Base-by-base conservation (phyloP, 2,888 invertebrate genomes). In the Subacronicta megacephala region DNA sequence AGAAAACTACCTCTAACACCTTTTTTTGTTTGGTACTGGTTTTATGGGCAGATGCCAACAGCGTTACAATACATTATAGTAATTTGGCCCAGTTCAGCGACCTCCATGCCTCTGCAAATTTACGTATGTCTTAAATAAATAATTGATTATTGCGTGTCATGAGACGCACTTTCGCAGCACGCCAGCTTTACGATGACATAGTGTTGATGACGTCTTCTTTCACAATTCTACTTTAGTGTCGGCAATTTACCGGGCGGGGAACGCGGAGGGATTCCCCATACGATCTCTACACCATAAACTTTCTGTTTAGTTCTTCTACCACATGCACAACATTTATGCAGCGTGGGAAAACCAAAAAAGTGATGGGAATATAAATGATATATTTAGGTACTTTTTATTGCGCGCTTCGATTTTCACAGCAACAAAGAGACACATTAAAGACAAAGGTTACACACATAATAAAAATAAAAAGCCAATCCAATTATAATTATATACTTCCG, bases 191-290 rank as follows among this genome's bases (percentile, higher is more conserved):
- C 36, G 53, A 59, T 65, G 71, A 73, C 68, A 53, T 59, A 62
- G 17, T 50, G n/a, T n/a, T n/a, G 16, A 40, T 57, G 74, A 69
- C 65, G 69, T 43, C 29, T 17, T 37, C 23, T 47, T 16, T 36
- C 33, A 15, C 13, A 45, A 40, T 29, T 60, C 55, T 52, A 62
- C 56, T 58, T 36, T 40, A 15, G 37, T 45, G 38, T 37, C 33
- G 20, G 53, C 53, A 41, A 7, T 43, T 10, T 16, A 35, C 13
- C 41, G 18, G 49, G 51, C 47, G 26, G 23, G 29, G 49, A 62
- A 70, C 53, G 20, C 29, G 23, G 49, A 61, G 74, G 74, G 72
- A 72, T 61, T 72, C 63, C 74, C 74, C 74, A 66, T 44, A 26
- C 51, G 44, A 51, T 45, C 46, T 58, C 51, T 53, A 42, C 46